Conservation (phyloP, 2,888 invertebrate genomes). For the Microplitis manilae region DNA sequence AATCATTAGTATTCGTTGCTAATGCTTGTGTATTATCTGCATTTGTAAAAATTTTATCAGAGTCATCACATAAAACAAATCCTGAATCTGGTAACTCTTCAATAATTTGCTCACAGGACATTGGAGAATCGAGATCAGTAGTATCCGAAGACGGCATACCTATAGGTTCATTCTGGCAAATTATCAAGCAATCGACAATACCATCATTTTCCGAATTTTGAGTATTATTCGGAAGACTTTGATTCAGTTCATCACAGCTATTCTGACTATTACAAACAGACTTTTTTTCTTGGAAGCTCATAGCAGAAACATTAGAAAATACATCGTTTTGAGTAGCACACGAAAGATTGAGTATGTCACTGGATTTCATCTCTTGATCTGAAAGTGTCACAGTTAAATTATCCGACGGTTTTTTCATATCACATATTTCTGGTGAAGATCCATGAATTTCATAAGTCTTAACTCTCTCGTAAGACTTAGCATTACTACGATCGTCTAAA, state of each 20-base stretch:
- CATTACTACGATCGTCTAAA: conserved; percentile 55
- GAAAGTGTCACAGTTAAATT: conserved; percentile 39
- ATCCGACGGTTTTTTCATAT: conserved; percentile 49
- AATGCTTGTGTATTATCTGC: conserved; percentile 58
- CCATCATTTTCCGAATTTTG: conserved; percentile 44
- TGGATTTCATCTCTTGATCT: conserved; percentile 49
- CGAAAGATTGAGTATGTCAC: conserved; percentile 38
- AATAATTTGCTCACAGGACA: conserved; percentile 67
- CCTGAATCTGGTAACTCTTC: conserved; percentile 66
- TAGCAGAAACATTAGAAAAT: conserved; percentile 10
- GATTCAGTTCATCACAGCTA: conserved; percentile 36
- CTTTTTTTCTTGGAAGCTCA: conserved; percentile 36
- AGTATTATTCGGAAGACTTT: conserved; percentile 39
- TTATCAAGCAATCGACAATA: conserved; percentile 43
- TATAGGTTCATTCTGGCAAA: conserved; percentile 50
- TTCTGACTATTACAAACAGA: conserved; percentile 39
- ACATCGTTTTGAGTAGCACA: conserved; percentile 28
- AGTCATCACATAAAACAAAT: conserved; percentile 58
- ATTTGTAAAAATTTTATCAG: conserved; percentile 64
- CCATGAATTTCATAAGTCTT: conserved; percentile 51
- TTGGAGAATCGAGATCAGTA: conserved; percentile 67
- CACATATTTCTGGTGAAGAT: conserved; percentile 39
- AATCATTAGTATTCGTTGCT: conserved; percentile 60
- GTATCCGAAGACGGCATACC: conserved; percentile 57
- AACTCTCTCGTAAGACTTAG: conserved; percentile 60